These are phyloP conservation scores for Hydractinia echinata DNA, from an alignment of 30 jellyfish, hydroid and myxozoan genomes.

Conservation along the genomic window DNA sequence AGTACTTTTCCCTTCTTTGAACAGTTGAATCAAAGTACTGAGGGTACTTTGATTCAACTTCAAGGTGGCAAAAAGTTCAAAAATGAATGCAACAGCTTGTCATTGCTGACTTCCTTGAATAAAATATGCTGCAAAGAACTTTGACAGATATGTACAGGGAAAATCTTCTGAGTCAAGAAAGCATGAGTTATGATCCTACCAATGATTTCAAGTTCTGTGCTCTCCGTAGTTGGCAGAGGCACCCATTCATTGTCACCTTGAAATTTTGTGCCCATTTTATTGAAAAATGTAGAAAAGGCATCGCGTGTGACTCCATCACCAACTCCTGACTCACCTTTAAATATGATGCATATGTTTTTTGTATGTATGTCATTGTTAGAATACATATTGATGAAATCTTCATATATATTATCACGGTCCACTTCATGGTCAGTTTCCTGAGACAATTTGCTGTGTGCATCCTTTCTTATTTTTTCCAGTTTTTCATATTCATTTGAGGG, in stretches of 20 bases:
- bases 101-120: not conserved
- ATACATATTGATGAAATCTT: not conserved
- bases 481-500: not conserved
- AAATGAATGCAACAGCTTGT: not conserved
- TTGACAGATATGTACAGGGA: not conserved
- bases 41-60: no score
- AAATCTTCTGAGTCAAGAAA: not conserved
- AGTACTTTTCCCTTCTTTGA: not conserved
- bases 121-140: not conserved
- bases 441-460: no score
- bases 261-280: not conserved
- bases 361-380: not conserved
- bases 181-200: not conserved
- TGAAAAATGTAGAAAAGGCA: slow-evolving; percentile 2
- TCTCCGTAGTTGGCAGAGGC: slow-evolving; percentile 9
- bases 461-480: not conserved
- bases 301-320: not conserved
- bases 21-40: no score
- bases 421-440: not conserved
- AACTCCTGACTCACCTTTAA: not conserved
- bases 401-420: slow-evolving; percentile 4
- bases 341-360: not conserved
- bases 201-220: not conserved
- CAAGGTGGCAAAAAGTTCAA: not conserved
- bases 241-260: not conserved